Base-by-base conservation (phyloP, 2,113 vertebrate genomes). In the Microcebus tavaratra region DNA sequence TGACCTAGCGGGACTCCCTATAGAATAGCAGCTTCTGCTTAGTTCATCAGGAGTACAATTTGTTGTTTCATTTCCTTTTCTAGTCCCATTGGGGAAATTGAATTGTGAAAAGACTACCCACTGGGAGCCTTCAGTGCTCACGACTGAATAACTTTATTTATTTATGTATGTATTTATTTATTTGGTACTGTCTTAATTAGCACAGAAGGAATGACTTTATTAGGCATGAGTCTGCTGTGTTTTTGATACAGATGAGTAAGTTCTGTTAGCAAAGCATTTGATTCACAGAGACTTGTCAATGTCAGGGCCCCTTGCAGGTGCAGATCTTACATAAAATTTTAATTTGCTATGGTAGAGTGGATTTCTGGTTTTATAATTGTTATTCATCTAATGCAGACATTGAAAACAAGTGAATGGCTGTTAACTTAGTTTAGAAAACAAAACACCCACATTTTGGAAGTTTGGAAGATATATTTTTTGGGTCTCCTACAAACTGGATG, bases 51-150 rank as follows among this genome's bases (percentile, higher is more conserved):
- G 97, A 98, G 93, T 67, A 97, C 98, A 98, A 97, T 98, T 98
- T 98, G 98, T 98, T 99, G 98, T 98, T 98, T 98, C 98, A 98
- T 99, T 99, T 99, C 98, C 98, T 98, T 98, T 97, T 97, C 6
- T 23, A 76, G 95, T 98, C 97, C 98, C 98, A 90, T 96, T 97
- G 98, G 98, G 98, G 97, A 98, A 98, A 98, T 9, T 98, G 98
- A 98, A 98, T 98, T 98, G 98, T 98, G 98, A 98, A 98, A 98
- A 97, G 98, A 55, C 98, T 98, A 97, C 98, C 98, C 98, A 97
- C 98, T 98, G 98, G 97, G 98, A 98, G 70, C 93, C 95, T 98
- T 98, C 98, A 97, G 96, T 95, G 97, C 97, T 98, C 92, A 63
- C 97, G 98, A 98, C 98, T 97, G 98, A 98, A 97, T 98, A 97